A percentile compares a stretch with the other conserved stretches of the same genome.
These are phyloP conservation scores for Pseudococcus jackbeardsleyi DNA, from an alignment of 2,888 invertebrate genomes.

Conservation along the genomic window DNA sequence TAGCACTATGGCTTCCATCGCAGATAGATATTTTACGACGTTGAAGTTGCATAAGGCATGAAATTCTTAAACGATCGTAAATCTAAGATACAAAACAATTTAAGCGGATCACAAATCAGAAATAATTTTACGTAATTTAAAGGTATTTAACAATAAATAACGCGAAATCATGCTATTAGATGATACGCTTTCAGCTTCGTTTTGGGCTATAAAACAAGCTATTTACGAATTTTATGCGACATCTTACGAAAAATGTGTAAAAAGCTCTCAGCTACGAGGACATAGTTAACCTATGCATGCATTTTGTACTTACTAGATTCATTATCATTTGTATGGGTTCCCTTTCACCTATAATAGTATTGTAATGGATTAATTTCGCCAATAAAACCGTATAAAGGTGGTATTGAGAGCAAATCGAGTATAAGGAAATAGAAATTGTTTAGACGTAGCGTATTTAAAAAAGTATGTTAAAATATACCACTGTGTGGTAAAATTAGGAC, in stretches of 20 bases:
- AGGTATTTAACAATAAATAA: conserved; percentile 33
- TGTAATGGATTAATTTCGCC: not conserved
- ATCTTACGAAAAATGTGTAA: conserved; percentile 7
- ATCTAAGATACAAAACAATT: not conserved
- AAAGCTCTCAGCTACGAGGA: not conserved
- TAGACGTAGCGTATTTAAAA: not conserved
- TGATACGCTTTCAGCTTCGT: conserved; percentile 3
- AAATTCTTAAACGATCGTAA: conserved; percentile 9
- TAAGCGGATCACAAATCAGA: not conserved
- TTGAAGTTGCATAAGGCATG: not conserved
- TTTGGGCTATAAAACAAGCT: not conserved
- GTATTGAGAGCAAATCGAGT: conserved; percentile 23
- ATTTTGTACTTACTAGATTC: not conserved
- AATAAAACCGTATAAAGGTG: conserved; percentile 6
- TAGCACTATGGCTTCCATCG: not conserved
- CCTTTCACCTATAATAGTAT: conserved; percentile 4
- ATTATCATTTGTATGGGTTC: not conserved
- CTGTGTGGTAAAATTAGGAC: conserved; percentile 1
- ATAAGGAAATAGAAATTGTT: conserved; percentile 12
- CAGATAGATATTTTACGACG: not conserved
- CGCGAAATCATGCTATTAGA: not conserved
- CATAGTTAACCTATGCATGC: not conserved
- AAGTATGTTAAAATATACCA: conserved; percentile 27
- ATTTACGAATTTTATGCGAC: not conserved
- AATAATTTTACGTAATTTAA: conserved; percentile 8